Conservation (phyloP, 2,888 invertebrate genomes). For the Plagodis dolabraria region DNA sequence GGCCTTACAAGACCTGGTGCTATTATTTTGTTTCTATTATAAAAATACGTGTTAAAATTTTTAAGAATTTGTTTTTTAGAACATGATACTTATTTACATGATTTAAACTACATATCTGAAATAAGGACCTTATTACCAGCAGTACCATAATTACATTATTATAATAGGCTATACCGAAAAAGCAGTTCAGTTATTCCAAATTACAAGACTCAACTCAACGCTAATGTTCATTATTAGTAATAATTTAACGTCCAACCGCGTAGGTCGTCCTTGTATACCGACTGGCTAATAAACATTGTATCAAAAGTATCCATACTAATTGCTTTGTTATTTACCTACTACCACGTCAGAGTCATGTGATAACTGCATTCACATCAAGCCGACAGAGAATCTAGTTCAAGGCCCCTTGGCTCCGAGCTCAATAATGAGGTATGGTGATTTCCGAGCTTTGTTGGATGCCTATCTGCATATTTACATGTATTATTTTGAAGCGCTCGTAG, state of each 20-base stretch:
- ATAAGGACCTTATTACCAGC: too few relatives aligned
- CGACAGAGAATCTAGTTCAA: constrained; percentile 47
- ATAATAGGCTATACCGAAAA: too few relatives aligned
- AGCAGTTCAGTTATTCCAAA: constrained; percentile 2
- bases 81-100: too few relatives aligned
- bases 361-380: constrained; percentile 40
- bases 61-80: too few relatives aligned
- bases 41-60: too few relatives aligned
- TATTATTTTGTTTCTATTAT: too few relatives aligned
- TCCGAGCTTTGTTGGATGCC: neutral
- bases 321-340: constrained; percentile 36
- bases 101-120: too few relatives aligned
- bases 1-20: too few relatives aligned
- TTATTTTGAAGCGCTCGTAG: too few relatives aligned
- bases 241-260: neutral
- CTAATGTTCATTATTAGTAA: constrained; percentile 18
- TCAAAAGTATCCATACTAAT: constrained; percentile 26
- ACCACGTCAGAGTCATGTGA: constrained; percentile 43
- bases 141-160: too few relatives aligned
- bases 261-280: constrained; percentile 36
- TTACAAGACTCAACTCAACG: constrained; percentile 6
- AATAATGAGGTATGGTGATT: neutral
- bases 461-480: too few relatives aligned
- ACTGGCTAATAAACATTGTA: constrained; percentile 18
- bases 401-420: constrained; percentile 25